A percentile compares a stretch with the other conserved stretches of the same genome.
Conservation (phyloP, 2,888 invertebrate genomes). For the Uloborus plumipes region DNA sequence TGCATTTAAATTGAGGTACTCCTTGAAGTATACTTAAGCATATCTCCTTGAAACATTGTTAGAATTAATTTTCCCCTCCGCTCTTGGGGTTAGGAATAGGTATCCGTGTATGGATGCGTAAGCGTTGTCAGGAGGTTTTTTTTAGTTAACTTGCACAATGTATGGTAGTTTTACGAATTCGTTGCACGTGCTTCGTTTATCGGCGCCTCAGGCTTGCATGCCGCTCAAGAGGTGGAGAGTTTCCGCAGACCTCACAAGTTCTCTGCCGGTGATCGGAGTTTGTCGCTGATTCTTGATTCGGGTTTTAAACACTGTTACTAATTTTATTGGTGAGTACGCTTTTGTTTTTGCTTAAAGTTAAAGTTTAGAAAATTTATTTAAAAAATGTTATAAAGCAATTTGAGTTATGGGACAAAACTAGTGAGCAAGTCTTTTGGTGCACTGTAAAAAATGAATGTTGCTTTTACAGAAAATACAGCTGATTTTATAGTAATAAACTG, state of each 20-base stretch:
- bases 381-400: too few relatives aligned
- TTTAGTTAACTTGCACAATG: background rate
- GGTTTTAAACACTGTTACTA: too few relatives aligned
- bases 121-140: conserved; percentile 8
- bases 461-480: too few relatives aligned
- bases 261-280: conserved; percentile 2
- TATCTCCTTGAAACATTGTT: conserved; percentile 37
- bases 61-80: conserved; percentile 46
- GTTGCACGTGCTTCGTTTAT: conserved; percentile 36
- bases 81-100: conserved; percentile 29
- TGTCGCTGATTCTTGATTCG: too few relatives aligned
- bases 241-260: too few relatives aligned
- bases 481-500: too few relatives aligned
- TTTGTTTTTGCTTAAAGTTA: too few relatives aligned
- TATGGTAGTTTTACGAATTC: conserved; percentile 35
- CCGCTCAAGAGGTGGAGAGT: background rate
- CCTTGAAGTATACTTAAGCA: conserved; percentile 26
- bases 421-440: too few relatives aligned
- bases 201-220: conserved; percentile 11
- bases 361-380: too few relatives aligned
- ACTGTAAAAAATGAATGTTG: too few relatives aligned
- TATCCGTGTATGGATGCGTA: conserved; percentile 35
- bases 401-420: too few relatives aligned
- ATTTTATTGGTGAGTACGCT: too few relatives aligned
- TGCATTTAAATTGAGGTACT: conserved; percentile 28